phyloP scores from a whole-genome alignment of 2,888 invertebrate genomes.

The Peribatodes rhomboidaria region DNA sequence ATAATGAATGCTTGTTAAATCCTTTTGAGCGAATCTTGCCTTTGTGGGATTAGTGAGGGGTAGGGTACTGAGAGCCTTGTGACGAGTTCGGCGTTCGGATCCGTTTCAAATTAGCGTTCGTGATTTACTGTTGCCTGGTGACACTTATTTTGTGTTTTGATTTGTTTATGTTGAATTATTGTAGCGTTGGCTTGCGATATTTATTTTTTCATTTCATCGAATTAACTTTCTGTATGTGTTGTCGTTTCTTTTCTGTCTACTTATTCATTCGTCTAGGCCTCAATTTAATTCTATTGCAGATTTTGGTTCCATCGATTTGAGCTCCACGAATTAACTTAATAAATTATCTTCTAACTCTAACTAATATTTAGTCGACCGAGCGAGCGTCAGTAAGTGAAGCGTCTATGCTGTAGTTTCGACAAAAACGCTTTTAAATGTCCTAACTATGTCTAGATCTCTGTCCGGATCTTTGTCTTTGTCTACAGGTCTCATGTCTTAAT shows the following conservation, averaged over 20 bases:
- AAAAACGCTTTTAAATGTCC: no score
- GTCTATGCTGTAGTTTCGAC: no score
- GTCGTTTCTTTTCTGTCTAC: background rate
- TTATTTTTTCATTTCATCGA: background rate
- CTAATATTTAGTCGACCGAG: no score
- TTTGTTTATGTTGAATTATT: constrained; percentile 58
- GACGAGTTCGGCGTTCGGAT: constrained; percentile 68
- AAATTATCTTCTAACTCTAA: no score
- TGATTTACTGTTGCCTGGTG: constrained; percentile 76
- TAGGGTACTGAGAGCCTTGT: constrained; percentile 50
- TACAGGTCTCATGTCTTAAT: no score
- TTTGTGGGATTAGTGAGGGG: constrained; percentile 78
- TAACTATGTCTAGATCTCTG: no score
- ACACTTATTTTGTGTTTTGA: constrained; percentile 70
- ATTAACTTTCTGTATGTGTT: background rate
- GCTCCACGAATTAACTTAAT: no score
- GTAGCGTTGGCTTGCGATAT: constrained; percentile 3
- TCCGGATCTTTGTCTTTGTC: no score
- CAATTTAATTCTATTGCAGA: background rate
- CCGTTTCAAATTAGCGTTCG: constrained; percentile 82
- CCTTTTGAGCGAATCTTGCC: constrained; percentile 81
- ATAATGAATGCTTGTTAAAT: constrained; percentile 87
- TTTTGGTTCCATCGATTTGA: no score
- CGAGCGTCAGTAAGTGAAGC: no score
- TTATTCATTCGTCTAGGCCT: background rate